A percentile compares a stretch with the other conserved stretches of the same genome.
phyloP scores from a whole-genome alignment of 2,113 vertebrate genomes.

The Agapornis roseicollis region DNA sequence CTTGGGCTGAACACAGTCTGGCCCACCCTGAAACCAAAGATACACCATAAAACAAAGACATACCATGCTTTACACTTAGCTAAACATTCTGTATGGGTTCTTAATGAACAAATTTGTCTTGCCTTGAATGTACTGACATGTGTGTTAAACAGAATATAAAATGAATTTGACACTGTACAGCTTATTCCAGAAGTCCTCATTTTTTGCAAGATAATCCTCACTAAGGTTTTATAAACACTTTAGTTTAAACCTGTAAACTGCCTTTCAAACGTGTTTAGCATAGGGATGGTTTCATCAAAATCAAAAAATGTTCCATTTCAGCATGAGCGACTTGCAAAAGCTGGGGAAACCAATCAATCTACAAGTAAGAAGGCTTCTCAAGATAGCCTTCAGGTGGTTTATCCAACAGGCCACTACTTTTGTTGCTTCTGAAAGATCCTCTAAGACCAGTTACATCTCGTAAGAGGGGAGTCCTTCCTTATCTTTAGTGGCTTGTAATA shows the following conservation, averaged over 20 bases:
- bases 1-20: not conserved
- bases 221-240: not conserved
- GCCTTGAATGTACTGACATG: not conserved
- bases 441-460: not conserved
- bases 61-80: not conserved
- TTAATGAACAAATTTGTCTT: not conserved
- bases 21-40: not conserved
- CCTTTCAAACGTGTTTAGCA: not conserved
- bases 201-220: not conserved
- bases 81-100: not conserved
- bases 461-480: not conserved
- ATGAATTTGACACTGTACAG: not conserved
- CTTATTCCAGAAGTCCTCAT: not conserved
- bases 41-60: not conserved
- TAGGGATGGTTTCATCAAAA: not conserved
- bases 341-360: not conserved
- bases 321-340: not conserved
- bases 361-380: not conserved
- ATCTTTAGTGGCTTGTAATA: not conserved
- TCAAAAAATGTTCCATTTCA: not conserved
- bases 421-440: not conserved
- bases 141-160: constrained; percentile 13
- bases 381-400: not conserved
- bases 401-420: not conserved
- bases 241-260: not conserved